Evolutionary conservation across 2,113 vertebrate species (phyloP), one percentile per base, ranked within the genome.

Genomic region (Mustela lutreola): DNA sequence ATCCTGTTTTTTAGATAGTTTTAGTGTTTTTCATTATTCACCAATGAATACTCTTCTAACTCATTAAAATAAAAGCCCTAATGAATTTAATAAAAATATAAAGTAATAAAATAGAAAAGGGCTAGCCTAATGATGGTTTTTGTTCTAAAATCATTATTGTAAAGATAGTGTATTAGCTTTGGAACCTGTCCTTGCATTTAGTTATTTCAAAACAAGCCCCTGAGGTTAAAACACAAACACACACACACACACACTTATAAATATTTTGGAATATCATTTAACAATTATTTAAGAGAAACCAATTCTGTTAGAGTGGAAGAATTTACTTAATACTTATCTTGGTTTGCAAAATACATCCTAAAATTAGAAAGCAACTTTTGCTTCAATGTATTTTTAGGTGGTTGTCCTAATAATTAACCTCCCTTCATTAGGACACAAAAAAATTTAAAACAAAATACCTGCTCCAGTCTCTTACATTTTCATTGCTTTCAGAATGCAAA

Each of bases 21-120:
- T 58, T 39, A 75, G 15, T 91, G 31, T 12, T 92, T 96, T 86
- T 62, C 48, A 92, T 97, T 95, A 78, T 94, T 91, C 15, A 82
- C 7, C 16, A 62, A 24, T 8, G 24, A 65, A 79, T 4, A 91
- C 36, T 79, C 28, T 62, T 12, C 84, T 73, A 94, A 78, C 76
- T 83, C 18, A 58, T 87, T 81, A 73, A 97, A 65, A 70, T 82
- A 82, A 96, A 94, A 97, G 16, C 7, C 19, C 3, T 39, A 91
- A 33, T 73, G 0, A 88, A 87, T 88, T 92, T 90, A 92, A 88
- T 90, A 84, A 96, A 90, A 91, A 89, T 62, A 76, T 60, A 33
- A 60, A 79, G 0, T 60, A 76, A 65, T 67, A 31, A 53, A 65
- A 67, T 73, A 31, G 36, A 45, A 82, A 86, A 87, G 3, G 5